Evolutionary conservation across 2,888 invertebrate genomes (phyloP).

Genomic region (Blastobasis lacticolella): DNA sequence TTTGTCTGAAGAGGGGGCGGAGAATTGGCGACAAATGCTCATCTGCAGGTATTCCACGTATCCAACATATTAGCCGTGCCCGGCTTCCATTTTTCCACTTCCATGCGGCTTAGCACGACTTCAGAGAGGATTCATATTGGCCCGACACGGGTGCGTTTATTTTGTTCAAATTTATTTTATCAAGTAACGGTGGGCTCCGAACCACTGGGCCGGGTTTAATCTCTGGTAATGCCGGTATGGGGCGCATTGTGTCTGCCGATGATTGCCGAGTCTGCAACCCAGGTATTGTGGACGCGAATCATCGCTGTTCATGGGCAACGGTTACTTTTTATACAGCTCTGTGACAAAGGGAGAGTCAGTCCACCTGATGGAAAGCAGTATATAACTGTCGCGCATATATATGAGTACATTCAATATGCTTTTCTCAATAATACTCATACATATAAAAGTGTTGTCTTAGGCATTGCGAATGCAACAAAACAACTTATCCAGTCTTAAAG

Average conservation of each 20-base stretch:
- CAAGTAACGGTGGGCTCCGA: conserved; percentile 67
- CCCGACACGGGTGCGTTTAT: conserved; percentile 64
- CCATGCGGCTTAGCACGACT: conserved; percentile 66
- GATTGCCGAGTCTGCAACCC: too few relatives aligned
- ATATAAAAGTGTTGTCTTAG: too few relatives aligned
- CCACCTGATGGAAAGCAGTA: too few relatives aligned
- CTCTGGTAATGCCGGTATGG: conserved; percentile 53
- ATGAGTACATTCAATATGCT: too few relatives aligned
- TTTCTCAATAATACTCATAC: too few relatives aligned
- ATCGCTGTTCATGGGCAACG: too few relatives aligned
- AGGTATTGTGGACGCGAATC: too few relatives aligned
- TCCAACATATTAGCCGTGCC: conserved; percentile 61
- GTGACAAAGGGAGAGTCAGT: too few relatives aligned
- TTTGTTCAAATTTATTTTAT: conserved; percentile 73
- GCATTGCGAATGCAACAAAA: too few relatives aligned
- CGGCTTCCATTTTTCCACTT: conserved; percentile 63
- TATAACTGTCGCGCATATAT: too few relatives aligned
- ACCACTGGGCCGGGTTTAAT: conserved; percentile 59
- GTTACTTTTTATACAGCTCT: too few relatives aligned
- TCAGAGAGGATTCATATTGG: conserved; percentile 71
- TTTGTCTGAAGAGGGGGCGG: background rate
- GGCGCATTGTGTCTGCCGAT: conserved; percentile 3
- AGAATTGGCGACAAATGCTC: conserved; percentile 30
- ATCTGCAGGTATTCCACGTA: conserved; percentile 54
- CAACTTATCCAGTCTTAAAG: too few relatives aligned